Evolutionary conservation across 2,113 vertebrate species (phyloP).

Genomic region (Todiramphus chloris): DNA sequence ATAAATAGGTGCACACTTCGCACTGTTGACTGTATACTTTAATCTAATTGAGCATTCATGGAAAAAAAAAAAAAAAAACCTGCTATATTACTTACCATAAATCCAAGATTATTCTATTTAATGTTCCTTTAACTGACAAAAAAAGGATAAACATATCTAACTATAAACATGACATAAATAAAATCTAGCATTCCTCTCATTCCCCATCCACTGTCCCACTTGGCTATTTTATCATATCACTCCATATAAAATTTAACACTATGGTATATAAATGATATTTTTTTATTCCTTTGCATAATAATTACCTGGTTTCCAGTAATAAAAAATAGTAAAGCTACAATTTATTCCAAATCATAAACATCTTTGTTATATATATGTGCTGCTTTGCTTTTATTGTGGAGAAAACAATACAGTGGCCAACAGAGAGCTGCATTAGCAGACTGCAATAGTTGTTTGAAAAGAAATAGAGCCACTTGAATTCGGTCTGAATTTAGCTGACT

Average conservation of each 20-base stretch:
- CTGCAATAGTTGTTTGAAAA: slow-evolving; percentile 6
- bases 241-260: slow-evolving; percentile 38
- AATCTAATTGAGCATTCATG: slow-evolving; percentile 39
- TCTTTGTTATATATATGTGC: slow-evolving; percentile 9
- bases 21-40: slow-evolving; percentile 6
- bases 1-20: slow-evolving; percentile 33
- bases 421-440: slow-evolving; percentile 1
- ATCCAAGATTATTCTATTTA: slow-evolving; percentile 58
- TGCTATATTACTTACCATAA: slow-evolving; percentile 36
- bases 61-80: not conserved
- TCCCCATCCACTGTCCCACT: slow-evolving; percentile 35
- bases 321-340: slow-evolving; percentile 2
- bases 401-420: slow-evolving; percentile 18
- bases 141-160: slow-evolving; percentile 45
- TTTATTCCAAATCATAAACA: slow-evolving; percentile 39
- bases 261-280: slow-evolving; percentile 27
- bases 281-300: slow-evolving; percentile 44
- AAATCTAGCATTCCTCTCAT: slow-evolving; percentile 39
- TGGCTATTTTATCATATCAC: slow-evolving; percentile 46
- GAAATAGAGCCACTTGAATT: slow-evolving; percentile 38
- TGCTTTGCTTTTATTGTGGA: slow-evolving; percentile 15
- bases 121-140: slow-evolving; percentile 33
- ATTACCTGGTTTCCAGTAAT: slow-evolving; percentile 38
- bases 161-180: slow-evolving; percentile 47
- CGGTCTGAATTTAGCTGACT: slow-evolving; percentile 58